phyloP scores from a whole-genome alignment of 2,888 invertebrate genomes.

The Drosophila peninsularis region DNA sequence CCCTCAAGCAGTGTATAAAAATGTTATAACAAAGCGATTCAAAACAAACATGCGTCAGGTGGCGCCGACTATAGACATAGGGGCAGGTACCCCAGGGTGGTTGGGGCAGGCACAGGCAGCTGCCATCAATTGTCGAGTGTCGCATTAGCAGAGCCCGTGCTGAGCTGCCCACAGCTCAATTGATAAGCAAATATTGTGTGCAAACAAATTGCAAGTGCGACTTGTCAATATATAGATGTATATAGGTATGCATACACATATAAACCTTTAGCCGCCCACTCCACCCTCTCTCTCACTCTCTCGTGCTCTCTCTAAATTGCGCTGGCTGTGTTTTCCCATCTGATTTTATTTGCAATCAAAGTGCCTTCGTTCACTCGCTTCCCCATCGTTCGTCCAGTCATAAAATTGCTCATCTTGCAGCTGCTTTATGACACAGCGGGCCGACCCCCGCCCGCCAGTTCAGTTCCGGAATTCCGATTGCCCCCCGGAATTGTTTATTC shows the following conservation, averaged over 20 bases:
- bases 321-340: constrained; percentile 22
- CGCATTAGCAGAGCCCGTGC: constrained; percentile 28
- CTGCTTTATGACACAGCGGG: constrained; percentile 43
- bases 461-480: constrained; percentile 27
- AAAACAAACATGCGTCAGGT: constrained; percentile 27
- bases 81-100: not conserved
- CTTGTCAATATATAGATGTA: not conserved
- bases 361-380: constrained; percentile 21
- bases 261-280: not conserved
- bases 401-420: constrained; percentile 45
- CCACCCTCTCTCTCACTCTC: not conserved
- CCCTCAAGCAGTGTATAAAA: not conserved
- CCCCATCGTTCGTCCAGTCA: constrained; percentile 11
- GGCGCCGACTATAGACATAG: not conserved
- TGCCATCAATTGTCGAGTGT: constrained; percentile 35
- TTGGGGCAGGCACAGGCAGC: not conserved
- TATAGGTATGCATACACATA: constrained; percentile 3
- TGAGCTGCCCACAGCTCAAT: constrained; percentile 27
- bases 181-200: constrained; percentile 53
- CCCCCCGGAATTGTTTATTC: constrained; percentile 39
- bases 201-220: constrained; percentile 46
- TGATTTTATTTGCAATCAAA: constrained; percentile 61
- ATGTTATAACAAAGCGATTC: constrained; percentile 33
- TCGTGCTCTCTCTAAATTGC: constrained; percentile 16
- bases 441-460: not conserved